Conservation (phyloP, 2,113 vertebrate genomes). For the Piliocolobus tephrosceles region DNA sequence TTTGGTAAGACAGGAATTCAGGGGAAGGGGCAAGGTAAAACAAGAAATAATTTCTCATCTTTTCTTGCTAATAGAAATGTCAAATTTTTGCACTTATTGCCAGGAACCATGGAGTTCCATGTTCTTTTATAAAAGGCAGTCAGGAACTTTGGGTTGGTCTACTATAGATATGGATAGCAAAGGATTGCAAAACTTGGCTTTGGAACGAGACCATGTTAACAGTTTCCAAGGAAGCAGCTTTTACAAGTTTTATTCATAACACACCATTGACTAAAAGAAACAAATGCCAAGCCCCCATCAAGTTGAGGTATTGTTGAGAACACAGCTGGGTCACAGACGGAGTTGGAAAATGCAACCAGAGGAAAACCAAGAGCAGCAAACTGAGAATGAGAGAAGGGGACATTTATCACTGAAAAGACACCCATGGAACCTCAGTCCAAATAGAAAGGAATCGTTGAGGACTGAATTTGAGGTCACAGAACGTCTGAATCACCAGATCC, state of each 20-base stretch:
- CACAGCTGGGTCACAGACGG: background rate
- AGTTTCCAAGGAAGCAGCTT: background rate
- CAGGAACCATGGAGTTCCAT: background rate
- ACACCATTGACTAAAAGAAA: background rate
- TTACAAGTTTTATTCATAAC: background rate
- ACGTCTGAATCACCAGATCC: background rate
- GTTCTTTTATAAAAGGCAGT: background rate
- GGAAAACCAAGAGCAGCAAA: background rate
- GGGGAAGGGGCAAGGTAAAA: background rate
- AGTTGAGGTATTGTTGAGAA: background rate
- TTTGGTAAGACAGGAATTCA: background rate
- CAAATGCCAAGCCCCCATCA: background rate
- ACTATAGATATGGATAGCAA: accelerated
- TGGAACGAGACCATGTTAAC: background rate
- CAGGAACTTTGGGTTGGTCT: background rate
- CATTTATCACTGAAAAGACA: background rate
- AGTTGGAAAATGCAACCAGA: background rate
- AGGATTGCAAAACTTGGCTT: background rate
- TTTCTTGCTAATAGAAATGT: background rate
- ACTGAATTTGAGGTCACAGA: background rate
- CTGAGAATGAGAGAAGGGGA: background rate
- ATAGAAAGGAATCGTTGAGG: background rate
- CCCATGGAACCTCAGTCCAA: accelerated
- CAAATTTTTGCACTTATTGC: background rate
- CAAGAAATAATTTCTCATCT: background rate